Evolutionary conservation across 2,888 invertebrate genomes (phyloP), one percentile per base, ranked within the genome.

Genomic region (Cosmopolites sordidus): DNA sequence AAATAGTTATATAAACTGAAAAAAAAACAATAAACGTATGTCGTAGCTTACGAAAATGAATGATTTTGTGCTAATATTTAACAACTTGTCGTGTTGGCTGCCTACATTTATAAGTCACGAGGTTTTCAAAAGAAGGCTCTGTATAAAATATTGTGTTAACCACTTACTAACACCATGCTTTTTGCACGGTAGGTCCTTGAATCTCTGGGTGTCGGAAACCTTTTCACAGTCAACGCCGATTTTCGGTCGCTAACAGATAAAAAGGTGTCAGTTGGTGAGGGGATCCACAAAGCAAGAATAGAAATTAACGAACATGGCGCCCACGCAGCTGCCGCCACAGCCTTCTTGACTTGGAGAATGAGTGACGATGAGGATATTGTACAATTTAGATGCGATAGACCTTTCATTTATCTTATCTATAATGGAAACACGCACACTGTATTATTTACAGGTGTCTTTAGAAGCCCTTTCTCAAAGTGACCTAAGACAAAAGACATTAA

Each of bases 231-330:
- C 2, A 66, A 67, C 12, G 76, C 82, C 1, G 78, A 83, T 68
- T 75, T 83, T 52, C 75, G 77, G 11, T 75, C 77, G 16, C 77
- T 83, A 61, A 73, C 80, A 18, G 74, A 70, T 4, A 73, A 75
- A 58, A 65, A 65, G 51, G 58, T 78, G n/a, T 71, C 75, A 15
- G 72, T 83, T n/a, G 79, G 78, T 43, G 77, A 77, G 38, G 81
- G 80, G 2, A 73, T 79, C 8, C 93, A 94, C 73, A 87, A 91
- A 65, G 90, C 92, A 33, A 88, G 86, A 74, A 86, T 94, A 53
- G 86, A 88, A 64, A 79, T 91, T 9, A 86, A 88, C 62, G 92
- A 93, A 73, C 84, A 90, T 66, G 89, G 92, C 29, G 87, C 92
- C 1, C 86, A 86, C 45, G 93, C 93, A 0, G 86, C 92, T 0